phyloP scores from a whole-genome alignment of 2,113 vertebrate genomes.

The Hiodon alosoides region DNA sequence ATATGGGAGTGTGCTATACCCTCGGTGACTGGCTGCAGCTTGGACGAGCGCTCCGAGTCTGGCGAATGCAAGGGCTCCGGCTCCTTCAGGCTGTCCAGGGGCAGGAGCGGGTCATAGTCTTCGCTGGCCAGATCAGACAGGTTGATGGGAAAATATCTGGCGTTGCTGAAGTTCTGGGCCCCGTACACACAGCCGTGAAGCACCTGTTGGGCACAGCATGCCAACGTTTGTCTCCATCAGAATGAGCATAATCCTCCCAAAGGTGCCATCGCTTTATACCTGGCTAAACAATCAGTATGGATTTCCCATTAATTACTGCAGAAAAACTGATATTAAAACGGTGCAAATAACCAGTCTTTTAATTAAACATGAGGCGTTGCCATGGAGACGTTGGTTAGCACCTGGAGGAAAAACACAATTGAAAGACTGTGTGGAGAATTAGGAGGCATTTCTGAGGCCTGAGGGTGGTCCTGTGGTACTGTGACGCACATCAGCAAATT shows the following conservation, averaged over 20 bases:
- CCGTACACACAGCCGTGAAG: conserved; percentile 96
- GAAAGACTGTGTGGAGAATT: not conserved
- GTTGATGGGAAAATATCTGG: conserved; percentile 87
- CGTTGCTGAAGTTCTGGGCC: conserved; percentile 88
- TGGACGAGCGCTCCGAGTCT: conserved; percentile 90
- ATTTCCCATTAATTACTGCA: not conserved
- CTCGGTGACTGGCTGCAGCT: conserved; percentile 94
- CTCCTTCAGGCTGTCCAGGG: conserved; percentile 86
- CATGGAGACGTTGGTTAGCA: not conserved
- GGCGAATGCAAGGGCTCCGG: conserved; percentile 97
- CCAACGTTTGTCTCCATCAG: not conserved
- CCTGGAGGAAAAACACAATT: not conserved
- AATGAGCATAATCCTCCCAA: not conserved
- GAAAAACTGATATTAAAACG: not conserved
- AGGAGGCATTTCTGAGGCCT: too few relatives aligned
- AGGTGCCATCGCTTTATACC: too few relatives aligned
- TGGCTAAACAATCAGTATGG: not conserved
- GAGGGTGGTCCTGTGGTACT: too few relatives aligned
- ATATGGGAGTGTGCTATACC: conserved; percentile 53
- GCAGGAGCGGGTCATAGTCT: conserved; percentile 93
- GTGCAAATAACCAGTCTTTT: conserved; percentile 3
- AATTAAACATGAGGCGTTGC: not conserved
- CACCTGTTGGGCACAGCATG: conserved; percentile 64
- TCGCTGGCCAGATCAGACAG: conserved; percentile 86
- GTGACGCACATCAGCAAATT: too few relatives aligned